These are phyloP conservation scores for Sitobion miscanthi DNA, from an alignment of 1,140 invertebrate species.

Conservation along the genomic window DNA sequence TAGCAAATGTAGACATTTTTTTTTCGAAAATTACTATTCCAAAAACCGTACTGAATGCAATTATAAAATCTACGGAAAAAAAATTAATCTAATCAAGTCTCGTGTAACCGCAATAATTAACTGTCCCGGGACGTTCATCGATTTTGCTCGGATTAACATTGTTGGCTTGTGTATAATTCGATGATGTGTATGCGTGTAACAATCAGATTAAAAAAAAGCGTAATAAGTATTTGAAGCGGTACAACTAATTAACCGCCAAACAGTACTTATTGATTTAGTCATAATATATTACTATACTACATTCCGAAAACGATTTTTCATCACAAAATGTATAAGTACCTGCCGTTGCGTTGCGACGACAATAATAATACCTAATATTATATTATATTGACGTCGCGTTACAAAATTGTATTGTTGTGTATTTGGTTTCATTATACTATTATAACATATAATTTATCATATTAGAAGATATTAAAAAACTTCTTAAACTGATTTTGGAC, in stretches of 20 bases:
- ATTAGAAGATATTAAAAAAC: neutral
- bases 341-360: neutral
- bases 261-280: neutral
- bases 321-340: neutral
- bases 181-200: neutral
- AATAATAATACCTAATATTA: too few relatives aligned
- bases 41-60: neutral
- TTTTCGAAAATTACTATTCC: neutral
- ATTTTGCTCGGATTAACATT: slow-evolving; percentile 18
- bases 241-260: neutral
- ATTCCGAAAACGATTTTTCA: neutral
- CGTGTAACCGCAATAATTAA: slow-evolving; percentile 4
- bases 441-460: neutral
- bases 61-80: neutral
- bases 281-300: neutral
- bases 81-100: neutral
- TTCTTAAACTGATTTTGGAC: neutral
- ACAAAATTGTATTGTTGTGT: neutral
- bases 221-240: neutral
- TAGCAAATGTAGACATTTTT: neutral
- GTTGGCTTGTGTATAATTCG: neutral
- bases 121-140: neutral
- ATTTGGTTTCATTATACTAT: neutral
- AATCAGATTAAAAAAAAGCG: slow-evolving; percentile 16
- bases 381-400: neutral